Evolutionary conservation across 2,113 vertebrate genomes (phyloP).

Genomic region (Solenodon paradoxus): DNA sequence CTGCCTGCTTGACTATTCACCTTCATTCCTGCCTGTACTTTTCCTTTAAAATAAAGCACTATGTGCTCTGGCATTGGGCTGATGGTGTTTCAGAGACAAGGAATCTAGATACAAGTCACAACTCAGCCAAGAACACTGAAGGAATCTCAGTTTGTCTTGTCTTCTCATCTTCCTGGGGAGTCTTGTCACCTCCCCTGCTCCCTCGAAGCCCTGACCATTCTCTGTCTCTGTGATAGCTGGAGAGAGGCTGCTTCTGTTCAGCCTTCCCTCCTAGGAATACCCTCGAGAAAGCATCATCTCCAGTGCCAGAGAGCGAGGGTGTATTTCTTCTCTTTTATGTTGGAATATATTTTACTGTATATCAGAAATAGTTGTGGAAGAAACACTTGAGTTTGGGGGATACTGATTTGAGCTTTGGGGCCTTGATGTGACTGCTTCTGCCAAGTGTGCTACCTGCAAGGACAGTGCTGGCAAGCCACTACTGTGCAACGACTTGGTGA

Average conservation of each 20-base stretch:
- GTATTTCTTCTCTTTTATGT: neutral
- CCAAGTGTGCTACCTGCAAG: fast-evolving
- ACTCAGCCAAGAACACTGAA: neutral
- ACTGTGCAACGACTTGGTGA: neutral
- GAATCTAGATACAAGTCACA: neutral
- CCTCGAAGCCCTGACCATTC: neutral
- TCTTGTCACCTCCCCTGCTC: neutral
- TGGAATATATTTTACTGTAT: constrained; percentile 38
- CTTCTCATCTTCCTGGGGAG: neutral
- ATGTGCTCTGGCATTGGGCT: neutral
- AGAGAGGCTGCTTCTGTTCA: neutral
- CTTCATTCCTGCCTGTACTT: too few relatives aligned
- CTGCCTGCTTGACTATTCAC: too few relatives aligned
- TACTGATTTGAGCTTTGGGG: neutral
- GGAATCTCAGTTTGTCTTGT: neutral
- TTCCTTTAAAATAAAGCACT: too few relatives aligned
- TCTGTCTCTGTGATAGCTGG: neutral
- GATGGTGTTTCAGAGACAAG: neutral
- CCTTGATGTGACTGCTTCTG: neutral
- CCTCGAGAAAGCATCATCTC: neutral
- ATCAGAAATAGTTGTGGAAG: neutral
- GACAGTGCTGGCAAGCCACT: neutral
- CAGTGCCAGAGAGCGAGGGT: neutral
- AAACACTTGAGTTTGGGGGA: constrained; percentile 4
- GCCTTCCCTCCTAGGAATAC: neutral